Conservation (phyloP, 2,113 vertebrate species). For the Cebidichthys violaceus region DNA sequence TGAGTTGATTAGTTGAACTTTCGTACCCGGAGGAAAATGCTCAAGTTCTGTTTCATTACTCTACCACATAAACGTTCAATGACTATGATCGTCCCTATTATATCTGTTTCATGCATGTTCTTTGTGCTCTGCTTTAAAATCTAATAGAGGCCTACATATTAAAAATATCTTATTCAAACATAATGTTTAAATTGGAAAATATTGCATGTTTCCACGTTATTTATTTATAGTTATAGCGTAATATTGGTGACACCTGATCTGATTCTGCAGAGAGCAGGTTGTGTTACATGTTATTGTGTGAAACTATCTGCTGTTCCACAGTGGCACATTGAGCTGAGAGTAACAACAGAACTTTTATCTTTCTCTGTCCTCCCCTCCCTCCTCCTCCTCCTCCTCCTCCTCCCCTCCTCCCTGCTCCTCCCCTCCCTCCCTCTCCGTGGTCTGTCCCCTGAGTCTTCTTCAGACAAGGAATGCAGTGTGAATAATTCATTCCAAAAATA, state of each 20-base stretch:
- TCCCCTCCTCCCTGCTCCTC: not conserved
- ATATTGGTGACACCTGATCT: constrained; percentile 11
- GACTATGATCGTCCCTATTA: too few relatives aligned
- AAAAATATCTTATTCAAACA: not conserved
- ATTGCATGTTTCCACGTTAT: not conserved
- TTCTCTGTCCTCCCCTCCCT: not conserved
- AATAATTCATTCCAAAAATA: constrained; percentile 69
- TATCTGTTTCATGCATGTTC: too few relatives aligned
- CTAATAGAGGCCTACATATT: not conserved
- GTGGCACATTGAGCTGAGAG: constrained; percentile 21
- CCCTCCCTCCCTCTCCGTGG: not conserved
- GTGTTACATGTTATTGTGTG: constrained; percentile 6
- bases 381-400: constrained; percentile 19
- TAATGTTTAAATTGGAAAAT: not conserved
- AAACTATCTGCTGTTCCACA: constrained; percentile 28
- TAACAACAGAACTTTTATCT: constrained; percentile 33
- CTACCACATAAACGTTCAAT: not conserved
- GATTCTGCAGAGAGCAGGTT: constrained; percentile 7
- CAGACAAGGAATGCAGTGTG: constrained; percentile 54
- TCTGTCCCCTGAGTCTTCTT: constrained; percentile 48
- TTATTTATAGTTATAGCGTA: too few relatives aligned
- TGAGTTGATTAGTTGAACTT: too few relatives aligned
- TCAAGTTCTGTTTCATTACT: not conserved
- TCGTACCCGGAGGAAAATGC: too few relatives aligned
- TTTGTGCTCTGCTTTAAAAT: too few relatives aligned